Evolutionary conservation across 2,888 invertebrate genomes (phyloP).

Genomic region (Spodoptera exigua): DNA sequence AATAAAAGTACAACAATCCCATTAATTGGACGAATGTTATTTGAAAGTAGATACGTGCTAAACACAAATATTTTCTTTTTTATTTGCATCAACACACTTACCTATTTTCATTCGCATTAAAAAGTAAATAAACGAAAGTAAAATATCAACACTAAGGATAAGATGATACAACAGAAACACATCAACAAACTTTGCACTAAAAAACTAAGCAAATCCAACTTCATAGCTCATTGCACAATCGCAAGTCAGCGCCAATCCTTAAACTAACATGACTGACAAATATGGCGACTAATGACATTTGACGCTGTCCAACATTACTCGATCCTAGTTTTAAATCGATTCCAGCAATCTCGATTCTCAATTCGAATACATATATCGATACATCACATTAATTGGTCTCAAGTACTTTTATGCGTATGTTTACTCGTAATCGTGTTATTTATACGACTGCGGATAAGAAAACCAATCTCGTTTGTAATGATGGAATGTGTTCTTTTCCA

Average conservation of each 20-base stretch:
- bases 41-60: no score
- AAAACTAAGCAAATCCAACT: not conserved
- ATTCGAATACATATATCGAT: slow-evolving; percentile 43
- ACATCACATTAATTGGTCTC: slow-evolving; percentile 31
- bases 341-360: slow-evolving; percentile 29
- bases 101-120: no score
- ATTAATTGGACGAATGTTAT: no score
- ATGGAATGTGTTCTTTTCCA: slow-evolving; percentile 24
- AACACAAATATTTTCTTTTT: no score
- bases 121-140: no score
- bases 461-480: slow-evolving; percentile 25
- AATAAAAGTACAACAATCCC: no score
- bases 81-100: no score
- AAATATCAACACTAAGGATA: not conserved
- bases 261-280: slow-evolving; percentile 37
- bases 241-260: slow-evolving; percentile 15
- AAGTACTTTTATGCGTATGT: slow-evolving; percentile 37
- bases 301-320: slow-evolving; percentile 36
- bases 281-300: slow-evolving; percentile 48
- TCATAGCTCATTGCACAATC: slow-evolving; percentile 4
- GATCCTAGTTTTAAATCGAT: slow-evolving; percentile 29
- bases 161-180: not conserved
- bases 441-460: slow-evolving; percentile 37
- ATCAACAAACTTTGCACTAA: slow-evolving; percentile 1
- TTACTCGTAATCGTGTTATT: slow-evolving; percentile 36